Evolutionary conservation across 2,888 invertebrate species (phyloP).

Genomic region (Pammene aurita): DNA sequence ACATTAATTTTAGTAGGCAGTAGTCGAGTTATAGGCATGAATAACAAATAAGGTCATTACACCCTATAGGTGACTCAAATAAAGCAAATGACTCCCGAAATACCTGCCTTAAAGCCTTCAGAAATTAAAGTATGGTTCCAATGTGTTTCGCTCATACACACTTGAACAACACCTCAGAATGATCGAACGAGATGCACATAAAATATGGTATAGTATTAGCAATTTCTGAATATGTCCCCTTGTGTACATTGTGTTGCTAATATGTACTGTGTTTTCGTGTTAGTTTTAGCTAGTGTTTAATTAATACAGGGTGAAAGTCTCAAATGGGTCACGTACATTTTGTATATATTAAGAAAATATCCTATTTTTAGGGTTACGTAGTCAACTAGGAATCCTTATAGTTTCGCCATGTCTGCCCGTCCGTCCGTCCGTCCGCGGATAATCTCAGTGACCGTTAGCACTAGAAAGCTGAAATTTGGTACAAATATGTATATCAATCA

Average conservation of each 20-base stretch:
- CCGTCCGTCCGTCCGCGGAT: too few relatives aligned
- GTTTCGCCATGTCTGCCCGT: too few relatives aligned
- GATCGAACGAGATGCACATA: not conserved
- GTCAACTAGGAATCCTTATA: too few relatives aligned
- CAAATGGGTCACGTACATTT: not conserved
- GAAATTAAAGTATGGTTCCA: not conserved
- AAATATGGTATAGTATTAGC: not conserved
- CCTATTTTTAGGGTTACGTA: too few relatives aligned
- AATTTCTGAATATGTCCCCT: not conserved
- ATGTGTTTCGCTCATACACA: not conserved
- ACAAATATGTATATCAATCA: too few relatives aligned
- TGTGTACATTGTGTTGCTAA: constrained; percentile 4
- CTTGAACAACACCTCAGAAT: not conserved
- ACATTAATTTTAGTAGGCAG: constrained; percentile 44
- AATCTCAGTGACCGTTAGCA: too few relatives aligned
- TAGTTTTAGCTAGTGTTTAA: constrained; percentile 16
- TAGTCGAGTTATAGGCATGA: constrained; percentile 45
- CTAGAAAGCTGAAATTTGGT: too few relatives aligned
- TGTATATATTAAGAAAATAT: too few relatives aligned
- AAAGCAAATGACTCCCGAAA: constrained; percentile 47
- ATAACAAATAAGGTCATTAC: constrained; percentile 50
- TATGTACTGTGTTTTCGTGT: constrained; percentile 22
- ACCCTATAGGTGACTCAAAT: constrained; percentile 45
- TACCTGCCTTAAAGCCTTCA: constrained; percentile 46
- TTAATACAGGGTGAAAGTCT: not conserved